These are phyloP conservation scores for Aplysia californica DNA, from an alignment of 1,140 invertebrate genomes.

Conservation along the genomic window DNA sequence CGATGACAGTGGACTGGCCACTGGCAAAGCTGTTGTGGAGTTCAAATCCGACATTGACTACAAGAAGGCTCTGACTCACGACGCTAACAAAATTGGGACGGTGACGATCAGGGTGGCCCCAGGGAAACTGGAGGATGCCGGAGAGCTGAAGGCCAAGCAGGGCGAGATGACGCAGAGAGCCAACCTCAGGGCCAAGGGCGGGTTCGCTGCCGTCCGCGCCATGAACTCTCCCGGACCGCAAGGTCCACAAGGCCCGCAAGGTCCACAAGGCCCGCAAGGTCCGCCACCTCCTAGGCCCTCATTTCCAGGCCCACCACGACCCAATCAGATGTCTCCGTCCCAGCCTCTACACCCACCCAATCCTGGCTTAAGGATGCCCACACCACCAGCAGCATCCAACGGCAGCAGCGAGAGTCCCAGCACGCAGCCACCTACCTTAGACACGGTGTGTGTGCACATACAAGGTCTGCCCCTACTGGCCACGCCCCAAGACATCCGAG, in stretches of 20 bases:
- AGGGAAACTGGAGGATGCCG: conserved; percentile 38
- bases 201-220: no score
- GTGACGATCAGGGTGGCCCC: conserved; percentile 49
- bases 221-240: background rate
- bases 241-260: background rate
- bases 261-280: background rate
- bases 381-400: conserved; percentile 1
- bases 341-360: background rate
- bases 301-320: background rate
- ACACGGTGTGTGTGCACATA: conserved; percentile 39
- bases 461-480: conserved; percentile 50
- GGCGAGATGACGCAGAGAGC: conserved; percentile 33
- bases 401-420: no score
- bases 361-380: no score
- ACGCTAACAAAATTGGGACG: conserved; percentile 54
- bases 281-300: background rate
- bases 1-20: conserved; percentile 71
- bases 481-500: conserved; percentile 76
- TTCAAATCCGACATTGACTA: conserved; percentile 77
- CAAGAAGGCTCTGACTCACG: conserved; percentile 51
- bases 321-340: background rate
- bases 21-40: conserved; percentile 78
- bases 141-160: conserved; percentile 28
- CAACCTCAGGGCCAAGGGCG: background rate
- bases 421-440: no score